phyloP scores from a whole-genome alignment of 2,113 vertebrate genomes.

The Ochotona princeps region DNA sequence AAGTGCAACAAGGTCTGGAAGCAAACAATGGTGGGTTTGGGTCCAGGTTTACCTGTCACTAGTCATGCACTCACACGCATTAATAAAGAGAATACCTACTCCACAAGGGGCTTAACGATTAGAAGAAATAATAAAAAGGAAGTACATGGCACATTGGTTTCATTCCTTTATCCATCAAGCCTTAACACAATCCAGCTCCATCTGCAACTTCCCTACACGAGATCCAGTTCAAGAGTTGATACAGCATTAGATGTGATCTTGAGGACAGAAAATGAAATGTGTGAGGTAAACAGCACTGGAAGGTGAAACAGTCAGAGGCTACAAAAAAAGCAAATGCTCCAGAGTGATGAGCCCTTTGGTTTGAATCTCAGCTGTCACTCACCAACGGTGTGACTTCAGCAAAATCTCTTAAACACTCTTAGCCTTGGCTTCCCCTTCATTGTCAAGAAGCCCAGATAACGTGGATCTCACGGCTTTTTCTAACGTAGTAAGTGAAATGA shows the following conservation, averaged over 20 bases:
- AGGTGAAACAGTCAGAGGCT: neutral
- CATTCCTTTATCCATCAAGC: neutral
- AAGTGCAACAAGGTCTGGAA: neutral
- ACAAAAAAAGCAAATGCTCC: neutral
- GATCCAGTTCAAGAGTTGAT: neutral
- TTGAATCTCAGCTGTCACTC: neutral
- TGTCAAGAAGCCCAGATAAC: neutral
- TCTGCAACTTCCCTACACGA: neutral
- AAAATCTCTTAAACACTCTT: neutral
- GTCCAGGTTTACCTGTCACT: neutral
- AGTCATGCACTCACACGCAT: neutral
- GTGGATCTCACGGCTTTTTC: neutral
- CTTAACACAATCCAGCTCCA: neutral
- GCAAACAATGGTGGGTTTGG: neutral
- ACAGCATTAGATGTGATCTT: neutral
- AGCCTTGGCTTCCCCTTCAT: neutral
- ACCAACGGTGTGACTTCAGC: neutral
- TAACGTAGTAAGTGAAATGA: neutral
- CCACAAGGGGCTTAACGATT: neutral
- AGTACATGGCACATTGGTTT: neutral
- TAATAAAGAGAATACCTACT: neutral
- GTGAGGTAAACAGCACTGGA: neutral
- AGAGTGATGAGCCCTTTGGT: neutral
- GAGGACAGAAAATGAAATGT: neutral
- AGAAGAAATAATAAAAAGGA: neutral